Evolutionary conservation across 2,113 vertebrate genomes (phyloP).

Genomic region (Heloderma charlesbogerti): DNA sequence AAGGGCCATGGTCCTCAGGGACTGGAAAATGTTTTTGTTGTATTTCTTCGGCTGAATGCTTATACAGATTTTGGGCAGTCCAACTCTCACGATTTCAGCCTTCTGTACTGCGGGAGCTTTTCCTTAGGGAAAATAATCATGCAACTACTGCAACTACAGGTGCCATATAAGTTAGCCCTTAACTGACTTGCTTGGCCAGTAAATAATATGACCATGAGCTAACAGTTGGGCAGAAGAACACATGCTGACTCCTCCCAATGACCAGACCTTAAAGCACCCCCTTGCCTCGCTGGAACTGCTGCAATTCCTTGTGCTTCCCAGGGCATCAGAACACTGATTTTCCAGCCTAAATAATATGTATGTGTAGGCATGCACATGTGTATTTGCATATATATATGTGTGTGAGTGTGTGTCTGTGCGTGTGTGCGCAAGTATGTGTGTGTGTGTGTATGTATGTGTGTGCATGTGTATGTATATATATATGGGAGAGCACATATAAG

Average conservation of each 20-base stretch:
- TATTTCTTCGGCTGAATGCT: no score
- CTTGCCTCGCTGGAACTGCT: neutral
- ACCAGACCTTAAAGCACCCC: neutral
- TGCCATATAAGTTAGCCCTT: neutral
- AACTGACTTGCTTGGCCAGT: neutral
- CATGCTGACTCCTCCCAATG: neutral
- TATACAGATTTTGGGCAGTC: neutral
- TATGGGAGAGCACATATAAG: neutral
- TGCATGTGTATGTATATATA: no score
- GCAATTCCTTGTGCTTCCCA: neutral
- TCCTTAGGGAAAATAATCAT: neutral
- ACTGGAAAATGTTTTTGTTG: neutral
- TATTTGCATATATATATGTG: neutral
- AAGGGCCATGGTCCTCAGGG: neutral
- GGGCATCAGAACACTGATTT: neutral
- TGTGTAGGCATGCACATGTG: neutral
- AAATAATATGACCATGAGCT: neutral
- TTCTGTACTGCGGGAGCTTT: neutral
- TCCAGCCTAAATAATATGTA: neutral
- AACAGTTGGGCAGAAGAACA: neutral
- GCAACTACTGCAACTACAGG: neutral
- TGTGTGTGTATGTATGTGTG: no score
- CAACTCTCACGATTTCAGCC: neutral
- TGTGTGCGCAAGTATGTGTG: neutral
- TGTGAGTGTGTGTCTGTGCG: neutral